A percentile compares a stretch with the other conserved stretches of the same genome.
These are phyloP conservation scores for Chloroceryle amazona DNA, from an alignment of 2,797 vertebrate species.

Conservation along the genomic window DNA sequence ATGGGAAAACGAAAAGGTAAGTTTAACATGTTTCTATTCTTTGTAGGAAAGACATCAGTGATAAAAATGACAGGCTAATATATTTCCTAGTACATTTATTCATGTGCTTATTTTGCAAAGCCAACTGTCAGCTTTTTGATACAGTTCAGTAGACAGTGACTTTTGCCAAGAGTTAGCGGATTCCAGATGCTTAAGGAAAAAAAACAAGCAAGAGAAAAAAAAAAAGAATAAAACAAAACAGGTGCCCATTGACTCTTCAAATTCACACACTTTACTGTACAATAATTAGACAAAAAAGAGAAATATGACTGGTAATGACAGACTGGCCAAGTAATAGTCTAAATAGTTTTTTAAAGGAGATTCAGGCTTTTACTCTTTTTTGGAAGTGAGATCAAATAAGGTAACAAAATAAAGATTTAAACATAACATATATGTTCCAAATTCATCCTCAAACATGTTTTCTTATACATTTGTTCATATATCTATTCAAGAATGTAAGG, in stretches of 20 bases:
- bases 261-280: background rate
- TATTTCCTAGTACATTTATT: slow-evolving; percentile 63
- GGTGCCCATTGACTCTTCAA: background rate
- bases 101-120: slow-evolving; percentile 62
- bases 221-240: background rate
- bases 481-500: background rate
- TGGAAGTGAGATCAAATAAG: background rate
- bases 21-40: slow-evolving; percentile 43
- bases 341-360: background rate
- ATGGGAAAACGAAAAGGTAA: slow-evolving; percentile 23
- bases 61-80: slow-evolving; percentile 70
- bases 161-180: slow-evolving; percentile 25
- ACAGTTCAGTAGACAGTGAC: slow-evolving; percentile 37
- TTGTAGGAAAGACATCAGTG: slow-evolving; percentile 49
- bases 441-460: background rate
- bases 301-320: background rate
- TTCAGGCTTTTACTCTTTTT: background rate
- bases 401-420: background rate
- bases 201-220: too few species aligned
- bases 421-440: background rate
- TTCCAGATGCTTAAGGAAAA: slow-evolving; percentile 5
- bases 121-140: slow-evolving; percentile 40
- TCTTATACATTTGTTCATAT: background rate
- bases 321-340: background rate
- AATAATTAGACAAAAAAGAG: background rate